These are phyloP conservation scores for Gambusia holbrooki DNA, from an alignment of 2,113 vertebrate species.

Conservation along the genomic window DNA sequence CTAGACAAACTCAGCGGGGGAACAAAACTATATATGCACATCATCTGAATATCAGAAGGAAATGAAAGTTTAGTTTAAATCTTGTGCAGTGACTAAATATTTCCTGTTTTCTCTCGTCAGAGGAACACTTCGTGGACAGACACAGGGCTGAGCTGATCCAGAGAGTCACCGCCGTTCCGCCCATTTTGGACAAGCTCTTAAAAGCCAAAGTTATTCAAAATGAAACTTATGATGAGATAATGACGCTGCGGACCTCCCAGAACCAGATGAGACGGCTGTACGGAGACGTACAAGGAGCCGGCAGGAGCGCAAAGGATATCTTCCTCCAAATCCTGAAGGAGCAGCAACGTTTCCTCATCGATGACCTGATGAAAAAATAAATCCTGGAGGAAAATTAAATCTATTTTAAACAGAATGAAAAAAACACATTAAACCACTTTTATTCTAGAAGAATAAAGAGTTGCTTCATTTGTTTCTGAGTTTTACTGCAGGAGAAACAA, in stretches of 20 bases:
- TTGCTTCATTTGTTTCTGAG: too few species aligned
- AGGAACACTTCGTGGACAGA: constrained; percentile 52
- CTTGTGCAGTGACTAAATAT: background rate
- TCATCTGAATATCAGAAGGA: too few species aligned
- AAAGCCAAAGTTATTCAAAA: fast-evolving
- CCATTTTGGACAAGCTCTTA: constrained; percentile 66
- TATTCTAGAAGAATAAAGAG: too few species aligned
- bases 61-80: background rate
- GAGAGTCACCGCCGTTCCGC: background rate
- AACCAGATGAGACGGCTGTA: constrained; percentile 21
- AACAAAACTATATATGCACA: too few species aligned
- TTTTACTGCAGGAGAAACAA: too few species aligned
- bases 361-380: constrained; percentile 2
- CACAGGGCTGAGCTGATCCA: background rate
- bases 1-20: too few species aligned
- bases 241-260: fast-evolving
- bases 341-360: constrained; percentile 4
- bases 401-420: background rate
- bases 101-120: constrained; percentile 23
- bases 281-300: fast-evolving
- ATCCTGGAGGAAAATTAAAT: background rate
- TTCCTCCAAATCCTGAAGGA: constrained; percentile 18
- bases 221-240: constrained; percentile 9
- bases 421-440: too few species aligned
- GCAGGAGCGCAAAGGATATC: background rate